Percentiles rank a stretch among this genome's conserved stretches.
Conservation (phyloP, 2,888 invertebrate species). For the Lithophane leautieri region DNA sequence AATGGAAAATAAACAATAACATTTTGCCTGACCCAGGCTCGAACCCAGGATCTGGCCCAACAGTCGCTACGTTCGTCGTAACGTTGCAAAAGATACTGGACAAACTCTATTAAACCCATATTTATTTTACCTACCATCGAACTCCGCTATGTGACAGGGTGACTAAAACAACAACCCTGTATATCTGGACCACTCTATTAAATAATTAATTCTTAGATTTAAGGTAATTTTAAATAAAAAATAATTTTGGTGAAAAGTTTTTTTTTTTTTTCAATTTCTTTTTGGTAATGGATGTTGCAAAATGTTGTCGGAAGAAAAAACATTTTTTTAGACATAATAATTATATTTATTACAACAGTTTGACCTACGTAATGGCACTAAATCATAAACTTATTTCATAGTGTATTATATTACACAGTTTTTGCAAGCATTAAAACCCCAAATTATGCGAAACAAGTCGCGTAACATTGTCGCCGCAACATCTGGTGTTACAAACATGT, state of each 20-base stretch:
- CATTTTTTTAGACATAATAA: conserved; percentile 40
- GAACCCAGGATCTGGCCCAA: too few species aligned
- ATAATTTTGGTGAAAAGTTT: neutral
- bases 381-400: conserved; percentile 45
- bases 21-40: too few species aligned
- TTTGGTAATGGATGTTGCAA: neutral
- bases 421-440: neutral
- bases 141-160: neutral
- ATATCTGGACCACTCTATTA: neutral
- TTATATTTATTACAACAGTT: conserved; percentile 64
- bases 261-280: neutral
- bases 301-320: conserved; percentile 4
- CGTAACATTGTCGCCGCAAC: neutral
- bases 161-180: neutral
- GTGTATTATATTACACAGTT: conserved; percentile 13
- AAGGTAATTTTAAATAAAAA: conserved; percentile 20
- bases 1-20: too few species aligned
- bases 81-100: too few species aligned
- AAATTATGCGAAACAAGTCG: neutral
- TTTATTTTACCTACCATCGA: neutral
- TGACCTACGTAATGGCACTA: conserved; percentile 59
- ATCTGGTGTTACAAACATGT: conserved; percentile 5
- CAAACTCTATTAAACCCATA: neutral
- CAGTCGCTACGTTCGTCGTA: too few species aligned
- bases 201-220: conserved; percentile 19